A percentile compares a stretch with the other conserved stretches of the same genome.
phyloP scores from a whole-genome alignment of 92 coral and sea anemone species.

The Virgularia gustaviana region DNA sequence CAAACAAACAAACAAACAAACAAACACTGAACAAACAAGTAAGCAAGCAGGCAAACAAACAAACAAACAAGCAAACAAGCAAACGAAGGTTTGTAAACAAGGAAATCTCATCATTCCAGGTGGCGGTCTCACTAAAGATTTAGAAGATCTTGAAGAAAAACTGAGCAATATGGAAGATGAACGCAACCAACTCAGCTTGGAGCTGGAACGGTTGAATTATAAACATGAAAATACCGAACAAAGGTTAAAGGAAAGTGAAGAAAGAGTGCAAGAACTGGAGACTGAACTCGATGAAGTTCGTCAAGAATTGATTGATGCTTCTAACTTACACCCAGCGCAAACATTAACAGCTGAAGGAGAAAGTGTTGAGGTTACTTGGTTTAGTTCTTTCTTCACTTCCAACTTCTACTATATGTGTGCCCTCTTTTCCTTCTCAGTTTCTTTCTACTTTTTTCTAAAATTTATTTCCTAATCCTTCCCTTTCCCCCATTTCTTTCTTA shows the following conservation, averaged over 20 bases:
- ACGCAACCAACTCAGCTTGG: conserved; percentile 69
- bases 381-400: no score
- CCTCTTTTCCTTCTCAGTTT: no score
- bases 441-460: no score
- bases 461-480: no score
- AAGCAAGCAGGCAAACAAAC: neutral
- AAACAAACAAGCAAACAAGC: neutral
- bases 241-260: conserved; percentile 76
- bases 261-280: conserved; percentile 47
- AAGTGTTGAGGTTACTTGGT: conserved; percentile 81
- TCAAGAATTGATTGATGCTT: conserved; percentile 30
- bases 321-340: conserved; percentile 17
- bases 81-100: no score
- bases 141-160: conserved; percentile 91
- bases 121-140: conserved; percentile 58
- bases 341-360: conserved; percentile 63
- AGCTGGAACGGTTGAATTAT: conserved; percentile 69
- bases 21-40: no score
- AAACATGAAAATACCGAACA: conserved; percentile 64
- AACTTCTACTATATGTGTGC: no score
- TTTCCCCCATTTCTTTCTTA: no score
- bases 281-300: conserved; percentile 24
- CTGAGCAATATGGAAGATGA: conserved; percentile 70
- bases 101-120: conserved; percentile 37
- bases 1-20: no score